A percentile compares a stretch with the other conserved stretches of the same genome.
phyloP scores from a whole-genome alignment of 2,888 invertebrate species.

The Macrostomum cliftonense region DNA sequence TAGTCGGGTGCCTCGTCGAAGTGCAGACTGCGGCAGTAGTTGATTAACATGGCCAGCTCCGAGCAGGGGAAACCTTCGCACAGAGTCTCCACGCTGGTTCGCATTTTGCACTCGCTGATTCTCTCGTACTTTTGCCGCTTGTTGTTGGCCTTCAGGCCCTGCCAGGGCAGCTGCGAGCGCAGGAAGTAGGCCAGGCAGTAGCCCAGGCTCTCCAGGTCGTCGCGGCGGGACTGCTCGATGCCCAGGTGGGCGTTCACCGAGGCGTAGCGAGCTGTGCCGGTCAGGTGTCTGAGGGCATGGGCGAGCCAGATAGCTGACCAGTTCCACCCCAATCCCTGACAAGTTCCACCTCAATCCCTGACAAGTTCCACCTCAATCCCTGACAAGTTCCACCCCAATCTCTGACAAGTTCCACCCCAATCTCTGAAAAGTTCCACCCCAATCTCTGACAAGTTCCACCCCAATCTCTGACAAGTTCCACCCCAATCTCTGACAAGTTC shows the following conservation, averaged over 20 bases:
- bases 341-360: too few species aligned
- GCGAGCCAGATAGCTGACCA: too few species aligned
- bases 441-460: too few species aligned
- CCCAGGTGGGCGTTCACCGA: constrained; percentile 20
- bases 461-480: too few species aligned
- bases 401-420: too few species aligned
- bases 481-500: too few species aligned
- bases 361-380: too few species aligned
- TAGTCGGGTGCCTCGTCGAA: background rate
- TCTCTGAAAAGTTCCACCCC: too few species aligned
- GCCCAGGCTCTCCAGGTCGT: constrained; percentile 19
- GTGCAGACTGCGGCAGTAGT: background rate
- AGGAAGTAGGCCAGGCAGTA: constrained; percentile 21
- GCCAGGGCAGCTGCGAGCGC: constrained; percentile 18
- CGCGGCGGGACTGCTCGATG: constrained; percentile 18
- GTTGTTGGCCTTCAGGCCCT: constrained; percentile 16
- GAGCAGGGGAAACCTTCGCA: background rate
- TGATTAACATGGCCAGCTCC: background rate
- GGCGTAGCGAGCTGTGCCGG: constrained; percentile 20
- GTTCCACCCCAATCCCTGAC: too few species aligned
- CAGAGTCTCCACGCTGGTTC: background rate
- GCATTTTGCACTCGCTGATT: background rate
- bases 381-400: too few species aligned
- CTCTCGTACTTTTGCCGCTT: background rate
- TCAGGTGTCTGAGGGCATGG: constrained; percentile 18